Evolutionary conservation across 2,113 vertebrate genomes (phyloP), one percentile per base, ranked within the genome.

Genomic region (Dinomys branickii): DNA sequence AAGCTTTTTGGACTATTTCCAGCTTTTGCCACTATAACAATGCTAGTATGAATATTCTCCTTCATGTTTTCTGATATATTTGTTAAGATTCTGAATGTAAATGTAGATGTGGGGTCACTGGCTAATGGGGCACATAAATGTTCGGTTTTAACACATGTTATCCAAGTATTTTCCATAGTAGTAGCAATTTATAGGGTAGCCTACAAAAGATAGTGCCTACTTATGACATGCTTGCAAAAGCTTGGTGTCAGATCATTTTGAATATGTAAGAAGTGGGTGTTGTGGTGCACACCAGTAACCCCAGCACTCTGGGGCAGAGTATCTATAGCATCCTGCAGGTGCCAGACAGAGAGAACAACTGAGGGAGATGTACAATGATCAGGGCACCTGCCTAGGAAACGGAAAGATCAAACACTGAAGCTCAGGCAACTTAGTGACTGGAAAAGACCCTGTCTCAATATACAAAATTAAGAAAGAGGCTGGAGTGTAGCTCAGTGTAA

Each of bases 81-180:
- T 93, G 30, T 86, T 80, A 85, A 65, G 38, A 80, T 88, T 93
- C 88, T 95, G 47, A 67, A 88, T 93, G 38, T 84, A 73, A 84
- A 58, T 71, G 44, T 52, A 87, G 58, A 11, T 78, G 7, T 88
- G 35, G 30, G 88, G 80, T 65, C 41, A 22, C 28, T 91, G 83
- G 61, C 69, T 95, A 59, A 63, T 13, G 47, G 82, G 59, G 47
- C 80, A 28, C 80, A 8, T 90, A 93, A 92, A 59, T 95, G 12
- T 91, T 88, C 1, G 12, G 41, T 17, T 71, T 81, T 75, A 91
- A 88, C 67, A 88, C 88, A 73, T 8, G 0, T 93, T 80, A 52
- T 71, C 38, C 82, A 87, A 26, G 8, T 65, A 44, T 67, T 92
- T 88, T 85, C 56, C 61, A 85, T 3, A 56, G 20, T 54, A 28